Conservation (phyloP, 2,888 invertebrate genomes). For the Slavum lentiscoides region DNA sequence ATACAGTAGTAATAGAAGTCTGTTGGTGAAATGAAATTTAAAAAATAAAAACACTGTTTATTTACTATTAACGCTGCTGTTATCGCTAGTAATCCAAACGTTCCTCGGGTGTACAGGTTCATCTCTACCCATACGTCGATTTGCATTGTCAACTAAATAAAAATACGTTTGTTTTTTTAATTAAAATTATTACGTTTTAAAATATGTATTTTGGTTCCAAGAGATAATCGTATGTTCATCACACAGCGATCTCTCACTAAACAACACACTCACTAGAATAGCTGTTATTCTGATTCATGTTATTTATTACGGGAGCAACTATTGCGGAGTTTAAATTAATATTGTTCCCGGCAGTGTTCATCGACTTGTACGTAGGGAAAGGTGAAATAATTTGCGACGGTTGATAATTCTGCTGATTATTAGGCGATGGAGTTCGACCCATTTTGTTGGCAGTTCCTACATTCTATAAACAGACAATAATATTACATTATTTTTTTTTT, state of each 20-base stretch:
- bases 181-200: neutral
- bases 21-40: neutral
- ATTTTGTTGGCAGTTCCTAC: conserved; percentile 23
- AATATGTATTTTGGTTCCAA: too few species aligned
- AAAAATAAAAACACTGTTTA: too few species aligned
- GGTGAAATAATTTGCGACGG: conserved; percentile 28
- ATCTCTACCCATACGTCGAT: conserved; percentile 20
- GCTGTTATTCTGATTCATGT: conserved; percentile 36
- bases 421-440: conserved; percentile 36
- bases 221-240: too few species aligned
- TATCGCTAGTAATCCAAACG: conserved; percentile 24
- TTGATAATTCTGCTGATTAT: conserved; percentile 35
- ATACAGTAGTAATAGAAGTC: neutral
- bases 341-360: conserved; percentile 12
- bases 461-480: conserved; percentile 11
- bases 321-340: conserved; percentile 18
- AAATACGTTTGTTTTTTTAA: neutral
- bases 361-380: conserved; percentile 27
- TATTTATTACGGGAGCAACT: conserved; percentile 19
- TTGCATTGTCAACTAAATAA: conserved; percentile 42
- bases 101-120: conserved; percentile 16
- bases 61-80: conserved; percentile 10
- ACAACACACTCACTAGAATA: conserved; percentile 41
- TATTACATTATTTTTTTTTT: too few species aligned
- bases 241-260: too few species aligned